Base-by-base conservation (phyloP, 2,888 invertebrate genomes). In the Drosophila cognata region DNA sequence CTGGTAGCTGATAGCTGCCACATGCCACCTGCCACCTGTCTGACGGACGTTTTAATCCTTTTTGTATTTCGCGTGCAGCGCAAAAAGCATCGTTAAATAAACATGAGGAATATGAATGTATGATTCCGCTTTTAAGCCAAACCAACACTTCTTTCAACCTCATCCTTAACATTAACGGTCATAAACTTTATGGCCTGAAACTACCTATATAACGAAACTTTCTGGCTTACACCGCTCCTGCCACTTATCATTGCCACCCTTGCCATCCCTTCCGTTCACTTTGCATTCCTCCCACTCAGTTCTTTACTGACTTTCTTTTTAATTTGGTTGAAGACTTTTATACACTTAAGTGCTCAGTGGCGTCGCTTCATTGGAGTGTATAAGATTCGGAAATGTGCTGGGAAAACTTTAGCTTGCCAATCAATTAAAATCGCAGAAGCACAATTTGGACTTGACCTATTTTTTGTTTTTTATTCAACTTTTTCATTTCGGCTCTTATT, bases 51-150 rank as follows among this genome's bases (percentile, higher is more conserved):
- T 81, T 84, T 89, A 85, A 85, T 89, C 85, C 85, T 89, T 85
- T 46, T 87, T 77, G 84, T 82, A 86, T 82, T 84, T 79, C 59
- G 84, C 76, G 74, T 79, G 75, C 82, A 84, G 77, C 82, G 82
- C 87, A 87, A 89, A 88, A 87, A 84, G 87, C 89, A 82, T 88
- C 85, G 89, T 85, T 87, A 89, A 89, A 89, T 85, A 89, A 88
- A 85, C 84, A 87, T 85, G 84, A 88, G 88, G 88, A 73, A 89
- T 87, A 87, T 85, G 85, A 87, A 85, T 85, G 87, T 78, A 88
- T 78, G 87, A 85, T 84, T 84, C 70, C 70, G 65, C 48, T 52
- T 61, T 63, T 60, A 57, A 38, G 29, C 41, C 29, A 18, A 33
- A 13, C 38, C 58, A 4, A n/a, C 60, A 25, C n/a, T 33, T 38